Evolutionary conservation across 2,113 vertebrate genomes (phyloP).

Genomic region (Lophochroa leadbeateri): DNA sequence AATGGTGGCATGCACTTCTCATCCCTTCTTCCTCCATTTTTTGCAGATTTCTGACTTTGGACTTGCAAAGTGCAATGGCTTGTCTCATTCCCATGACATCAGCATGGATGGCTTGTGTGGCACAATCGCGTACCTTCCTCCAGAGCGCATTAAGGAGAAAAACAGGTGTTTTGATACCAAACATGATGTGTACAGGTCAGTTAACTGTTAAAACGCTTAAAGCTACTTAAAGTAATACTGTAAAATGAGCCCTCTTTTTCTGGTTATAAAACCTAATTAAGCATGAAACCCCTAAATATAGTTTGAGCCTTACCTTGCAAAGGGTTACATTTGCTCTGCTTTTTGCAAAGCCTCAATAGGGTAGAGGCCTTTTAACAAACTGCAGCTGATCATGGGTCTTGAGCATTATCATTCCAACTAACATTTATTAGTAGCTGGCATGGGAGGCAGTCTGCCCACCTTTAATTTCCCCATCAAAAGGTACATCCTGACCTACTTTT

Average conservation of each 20-base stretch:
- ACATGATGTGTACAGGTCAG: constrained; percentile 96
- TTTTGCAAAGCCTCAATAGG: neutral
- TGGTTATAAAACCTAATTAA: neutral
- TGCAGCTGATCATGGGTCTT: neutral
- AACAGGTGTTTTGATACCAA: constrained; percentile 93
- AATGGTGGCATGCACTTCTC: neutral
- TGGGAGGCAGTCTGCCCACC: neutral
- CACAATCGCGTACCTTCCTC: constrained; percentile 95
- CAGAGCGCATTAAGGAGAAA: constrained; percentile 95
- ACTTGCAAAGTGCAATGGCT: constrained; percentile 93
- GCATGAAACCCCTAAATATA: neutral
- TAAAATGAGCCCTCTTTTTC: neutral
- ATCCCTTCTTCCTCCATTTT: neutral
- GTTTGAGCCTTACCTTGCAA: neutral
- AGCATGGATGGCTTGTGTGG: constrained; percentile 96
- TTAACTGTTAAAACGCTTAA: neutral
- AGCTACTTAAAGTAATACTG: neutral
- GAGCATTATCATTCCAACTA: neutral
- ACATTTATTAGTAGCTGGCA: neutral
- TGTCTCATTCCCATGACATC: constrained; percentile 91
- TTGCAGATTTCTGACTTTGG: constrained; percentile 95
- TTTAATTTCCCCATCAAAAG: constrained; percentile 4
- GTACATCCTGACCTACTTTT: constrained; percentile 21
- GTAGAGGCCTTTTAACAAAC: neutral
- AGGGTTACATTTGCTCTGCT: neutral